These are phyloP conservation scores for Pseudorectes ferrugineus DNA, from an alignment of 2,113 vertebrate genomes.

Conservation along the genomic window DNA sequence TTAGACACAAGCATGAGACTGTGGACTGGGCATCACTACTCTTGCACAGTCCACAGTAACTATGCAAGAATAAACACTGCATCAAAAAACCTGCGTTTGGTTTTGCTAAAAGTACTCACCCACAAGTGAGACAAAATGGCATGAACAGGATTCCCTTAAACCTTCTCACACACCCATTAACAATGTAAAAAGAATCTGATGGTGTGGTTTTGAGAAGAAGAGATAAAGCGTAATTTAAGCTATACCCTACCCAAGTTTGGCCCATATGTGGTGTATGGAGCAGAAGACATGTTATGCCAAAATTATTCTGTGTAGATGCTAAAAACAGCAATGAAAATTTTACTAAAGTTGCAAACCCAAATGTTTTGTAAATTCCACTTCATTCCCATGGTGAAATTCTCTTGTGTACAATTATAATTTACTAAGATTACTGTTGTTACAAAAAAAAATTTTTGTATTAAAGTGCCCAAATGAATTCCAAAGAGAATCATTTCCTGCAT, in stretches of 20 bases:
- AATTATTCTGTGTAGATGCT: background rate
- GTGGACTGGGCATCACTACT: background rate
- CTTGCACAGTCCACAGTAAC: background rate
- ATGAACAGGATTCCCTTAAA: background rate
- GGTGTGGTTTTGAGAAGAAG: background rate
- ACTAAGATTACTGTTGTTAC: background rate
- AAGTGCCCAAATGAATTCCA: background rate
- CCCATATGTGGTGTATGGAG: background rate
- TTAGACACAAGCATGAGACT: background rate
- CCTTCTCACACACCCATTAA: background rate
- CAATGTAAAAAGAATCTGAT: background rate
- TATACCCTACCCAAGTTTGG: background rate
- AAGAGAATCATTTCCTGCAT: constrained; percentile 12
- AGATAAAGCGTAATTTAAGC: background rate
- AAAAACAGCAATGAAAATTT: background rate
- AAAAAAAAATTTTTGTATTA: background rate
- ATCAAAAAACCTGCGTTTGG: background rate
- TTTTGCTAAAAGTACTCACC: background rate
- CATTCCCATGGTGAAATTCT: constrained; percentile 27
- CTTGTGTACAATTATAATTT: background rate
- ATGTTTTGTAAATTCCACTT: background rate
- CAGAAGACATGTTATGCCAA: background rate
- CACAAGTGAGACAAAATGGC: background rate
- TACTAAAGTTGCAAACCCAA: background rate
- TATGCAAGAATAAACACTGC: background rate